phyloP scores from a whole-genome alignment of 2,113 vertebrate species.

The Eleginops maclovinus region DNA sequence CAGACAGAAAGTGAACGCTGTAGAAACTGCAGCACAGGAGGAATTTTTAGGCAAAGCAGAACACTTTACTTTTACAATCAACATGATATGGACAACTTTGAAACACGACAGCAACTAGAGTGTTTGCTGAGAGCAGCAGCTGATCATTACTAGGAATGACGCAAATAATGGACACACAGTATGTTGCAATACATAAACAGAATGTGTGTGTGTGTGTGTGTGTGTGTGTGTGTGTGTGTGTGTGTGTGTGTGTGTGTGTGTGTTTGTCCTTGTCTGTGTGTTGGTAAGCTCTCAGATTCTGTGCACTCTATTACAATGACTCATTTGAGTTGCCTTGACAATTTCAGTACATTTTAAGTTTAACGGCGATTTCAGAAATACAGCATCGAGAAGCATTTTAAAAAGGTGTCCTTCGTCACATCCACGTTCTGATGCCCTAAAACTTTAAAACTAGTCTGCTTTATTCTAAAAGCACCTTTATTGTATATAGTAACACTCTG shows the following conservation, averaged over 20 bases:
- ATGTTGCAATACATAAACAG: neutral
- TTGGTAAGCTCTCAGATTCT: neutral
- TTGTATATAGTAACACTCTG: neutral
- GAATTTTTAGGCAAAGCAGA: constrained; percentile 5
- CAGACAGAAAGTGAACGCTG: constrained; percentile 12
- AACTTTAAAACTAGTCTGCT: neutral
- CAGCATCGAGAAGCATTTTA: neutral
- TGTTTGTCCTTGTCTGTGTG: no score
- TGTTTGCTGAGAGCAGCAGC: constrained; percentile 1
- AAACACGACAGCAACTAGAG: neutral
- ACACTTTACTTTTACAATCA: constrained; percentile 12
- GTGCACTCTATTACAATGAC: neutral
- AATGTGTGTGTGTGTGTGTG: neutral
- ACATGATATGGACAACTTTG: neutral
- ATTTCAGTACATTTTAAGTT: neutral
- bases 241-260: no score
- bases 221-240: no score
- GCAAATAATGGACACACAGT: neutral
- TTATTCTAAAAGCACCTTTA: neutral
- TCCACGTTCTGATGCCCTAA: no score
- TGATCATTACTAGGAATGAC: neutral
- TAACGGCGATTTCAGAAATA: neutral
- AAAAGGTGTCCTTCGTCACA: no score
- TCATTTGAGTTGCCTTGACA: neutral
- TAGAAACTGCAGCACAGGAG: constrained; percentile 11